A percentile compares a stretch with the other conserved stretches of the same genome.
These are phyloP conservation scores for Hesperia comma DNA, from an alignment of 2,888 invertebrate genomes.

Conservation along the genomic window DNA sequence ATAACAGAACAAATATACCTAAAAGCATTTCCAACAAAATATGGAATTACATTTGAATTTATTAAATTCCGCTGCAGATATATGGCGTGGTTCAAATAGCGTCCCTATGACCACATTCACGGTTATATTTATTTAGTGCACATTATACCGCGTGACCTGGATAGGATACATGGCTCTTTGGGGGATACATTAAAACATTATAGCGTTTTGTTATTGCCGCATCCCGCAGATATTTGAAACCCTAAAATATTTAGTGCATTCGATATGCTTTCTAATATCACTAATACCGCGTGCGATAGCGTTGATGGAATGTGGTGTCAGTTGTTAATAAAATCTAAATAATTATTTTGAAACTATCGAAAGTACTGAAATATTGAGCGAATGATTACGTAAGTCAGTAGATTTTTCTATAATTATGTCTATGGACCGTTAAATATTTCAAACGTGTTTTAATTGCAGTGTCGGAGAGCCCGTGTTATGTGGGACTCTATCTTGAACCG, in stretches of 20 bases:
- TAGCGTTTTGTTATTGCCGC: conserved; percentile 38
- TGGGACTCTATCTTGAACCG: too few relatives aligned
- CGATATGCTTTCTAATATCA: conserved; percentile 25
- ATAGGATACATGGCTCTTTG: conserved; percentile 39
- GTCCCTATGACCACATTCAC: conserved; percentile 33
- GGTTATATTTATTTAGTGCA: conserved; percentile 38
- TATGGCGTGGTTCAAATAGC: conserved; percentile 22
- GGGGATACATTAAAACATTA: conserved; percentile 39
- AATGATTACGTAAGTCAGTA: too few relatives aligned
- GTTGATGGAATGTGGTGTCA: too few relatives aligned
- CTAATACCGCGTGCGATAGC: conserved; percentile 6
- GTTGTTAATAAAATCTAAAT: too few relatives aligned
- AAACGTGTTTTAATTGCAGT: too few relatives aligned
- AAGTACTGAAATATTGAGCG: too few relatives aligned
- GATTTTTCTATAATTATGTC: too few relatives aligned
- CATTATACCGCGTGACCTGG: conserved; percentile 38
- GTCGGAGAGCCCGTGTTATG: too few relatives aligned
- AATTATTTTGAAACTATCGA: too few relatives aligned
- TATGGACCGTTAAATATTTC: too few relatives aligned
- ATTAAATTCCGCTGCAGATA: conserved; percentile 25
- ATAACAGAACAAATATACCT: too few relatives aligned
- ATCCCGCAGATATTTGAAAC: conserved; percentile 32
- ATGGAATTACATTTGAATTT: conserved; percentile 13
- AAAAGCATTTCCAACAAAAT: conserved; percentile 1
- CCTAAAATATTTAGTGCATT: conserved; percentile 29